Evolutionary conservation across 2,888 invertebrate species (phyloP), one percentile per base, ranked within the genome.

Genomic region (Megamerina dolium): DNA sequence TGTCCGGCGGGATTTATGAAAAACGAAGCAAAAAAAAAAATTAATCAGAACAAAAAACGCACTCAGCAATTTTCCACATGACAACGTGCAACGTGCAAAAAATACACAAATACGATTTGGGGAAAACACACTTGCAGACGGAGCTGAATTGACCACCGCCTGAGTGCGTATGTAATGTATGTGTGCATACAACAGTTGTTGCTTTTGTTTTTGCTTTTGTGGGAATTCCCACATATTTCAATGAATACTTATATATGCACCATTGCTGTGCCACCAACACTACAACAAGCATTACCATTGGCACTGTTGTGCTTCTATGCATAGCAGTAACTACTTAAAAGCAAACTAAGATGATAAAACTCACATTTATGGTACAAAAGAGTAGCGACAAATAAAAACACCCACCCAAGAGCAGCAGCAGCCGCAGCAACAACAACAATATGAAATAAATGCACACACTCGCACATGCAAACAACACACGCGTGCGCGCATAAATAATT

Each of bases 21-120:
- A 31, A 46, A 40, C 35, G 23, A 27, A 38, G 42, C 38, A 44
- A 38, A 39, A 45, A 20, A 37, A 43, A 23, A 42, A 45, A 38
- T 37, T 46, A 42, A 33, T 14, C 9, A 9, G 17, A 30, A 33
- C 35, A 35, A 37, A 27, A 14, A 47, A 52, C 51, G 48, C 49
- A 52, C 52, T 56, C 54, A 54, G 54, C 55, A 58, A 61, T 61
- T 61, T 63, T 60, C 56, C 56, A 57, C 59, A 60, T 47, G 46
- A 49, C 46, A 43, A 37, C 21, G 32, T 33, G 21, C 18, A 46
- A 43, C 41, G 41, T 43, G 33, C 33, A 45, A 38, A 23, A 40
- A 37, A 32, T 47, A 21, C 31, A 12, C 31, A 42, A 21, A 27
- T 37, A 36, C 53, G 55, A 52, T 6, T 23, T 23, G n/a, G 23